Base-by-base conservation (phyloP, 2,888 invertebrate genomes). In the Desoria tigrina region DNA sequence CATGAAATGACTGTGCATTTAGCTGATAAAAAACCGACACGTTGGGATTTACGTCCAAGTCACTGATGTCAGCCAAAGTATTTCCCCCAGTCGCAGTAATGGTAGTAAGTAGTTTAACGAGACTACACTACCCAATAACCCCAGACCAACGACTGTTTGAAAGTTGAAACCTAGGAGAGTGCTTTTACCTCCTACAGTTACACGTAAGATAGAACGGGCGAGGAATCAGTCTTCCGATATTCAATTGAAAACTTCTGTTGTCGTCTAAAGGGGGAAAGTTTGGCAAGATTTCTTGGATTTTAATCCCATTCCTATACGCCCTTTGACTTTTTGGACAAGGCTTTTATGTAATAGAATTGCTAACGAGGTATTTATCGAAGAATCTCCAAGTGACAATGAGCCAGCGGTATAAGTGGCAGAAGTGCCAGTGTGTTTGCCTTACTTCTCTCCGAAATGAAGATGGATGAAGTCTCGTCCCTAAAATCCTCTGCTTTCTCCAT, bases 291-390 rank as follows among this genome's bases (percentile, higher is more conserved):
- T 16, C n/a, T 45, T 18, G 45, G 21, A n/a, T 32, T 45, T 45
- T 45, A 45, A 45, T 45, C 45, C 21, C 21, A 45, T 45, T 45
- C 45, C 21, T 45, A 11, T 45, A 39, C 16, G n/a, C n/a, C 21
- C 45, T 45, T 45, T 16, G 32, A 16, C 45, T 45, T 45, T 45
- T 32, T 4, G 32, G 32, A 32, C 45, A 16, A 45, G 45, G 4
- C 45, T 45, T 45, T 45, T 18, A 45, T 45, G 45, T 45, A 45
- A 45, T 45, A 45, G 45, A 45, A 45, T 45, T 45, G 45, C 45
- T 18, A 45, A 45, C 45, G 45, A 45, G 45, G 45, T 45, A 45
- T 45, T 45, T 45, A 45, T 45, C 45, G 45, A 45, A 45, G 45
- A 45, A 45, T 45, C 45, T 45, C 21, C 21, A 6, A 45, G 21